Evolutionary conservation across 2,113 vertebrate genomes (phyloP).

Genomic region (Henicopernis longicauda): DNA sequence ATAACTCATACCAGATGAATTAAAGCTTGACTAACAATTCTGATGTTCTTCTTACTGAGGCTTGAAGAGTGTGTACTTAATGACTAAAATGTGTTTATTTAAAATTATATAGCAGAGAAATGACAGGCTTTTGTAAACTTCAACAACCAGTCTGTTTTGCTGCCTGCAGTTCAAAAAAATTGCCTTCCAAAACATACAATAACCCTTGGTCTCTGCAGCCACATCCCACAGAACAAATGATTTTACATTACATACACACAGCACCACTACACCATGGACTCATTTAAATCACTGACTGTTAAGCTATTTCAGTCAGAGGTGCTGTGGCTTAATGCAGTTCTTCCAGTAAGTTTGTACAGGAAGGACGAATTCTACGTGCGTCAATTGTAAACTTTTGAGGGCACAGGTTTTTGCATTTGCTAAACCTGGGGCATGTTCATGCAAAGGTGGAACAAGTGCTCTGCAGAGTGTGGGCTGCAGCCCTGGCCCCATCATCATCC

Average conservation of each 20-base stretch:
- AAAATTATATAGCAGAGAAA: conserved; percentile 28
- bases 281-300: background rate
- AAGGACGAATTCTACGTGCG: background rate
- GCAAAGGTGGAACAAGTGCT: background rate
- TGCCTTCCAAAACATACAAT: conserved; percentile 19
- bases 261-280: background rate
- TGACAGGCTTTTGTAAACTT: conserved; percentile 14
- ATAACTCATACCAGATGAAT: conserved; percentile 41
- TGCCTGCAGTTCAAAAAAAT: background rate
- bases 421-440: background rate
- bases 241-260: background rate
- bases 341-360: background rate
- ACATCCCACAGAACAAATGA: conserved; percentile 10
- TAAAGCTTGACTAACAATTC: conserved; percentile 10
- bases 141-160: background rate
- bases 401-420: background rate
- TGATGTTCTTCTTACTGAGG: conserved; percentile 12
- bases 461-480: too few species aligned
- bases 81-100: conserved; percentile 55
- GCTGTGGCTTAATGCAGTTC: background rate
- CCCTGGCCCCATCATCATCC: accelerated
- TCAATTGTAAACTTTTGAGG: background rate
- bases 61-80: conserved; percentile 26
- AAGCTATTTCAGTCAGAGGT: background rate
- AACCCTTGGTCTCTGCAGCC: conserved; percentile 9